Base-by-base conservation (phyloP, 2,888 invertebrate genomes). In the Chymomyza procnemis region DNA sequence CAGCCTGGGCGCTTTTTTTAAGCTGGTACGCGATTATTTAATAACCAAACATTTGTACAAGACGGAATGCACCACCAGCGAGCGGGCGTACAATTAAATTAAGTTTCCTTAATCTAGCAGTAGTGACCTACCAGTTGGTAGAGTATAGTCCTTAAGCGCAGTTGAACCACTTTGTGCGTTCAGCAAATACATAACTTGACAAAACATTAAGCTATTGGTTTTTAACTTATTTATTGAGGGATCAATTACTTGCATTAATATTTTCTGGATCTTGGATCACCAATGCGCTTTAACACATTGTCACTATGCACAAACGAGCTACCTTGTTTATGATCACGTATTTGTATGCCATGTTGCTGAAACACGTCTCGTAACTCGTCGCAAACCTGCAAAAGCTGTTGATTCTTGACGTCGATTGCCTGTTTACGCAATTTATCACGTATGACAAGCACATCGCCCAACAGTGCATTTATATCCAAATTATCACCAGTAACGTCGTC, bases 1-100 rank as follows among this genome's bases (percentile, higher is more conserved):
- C 73, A 98, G 98, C 91, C 97, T 98, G 91, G 96, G 96, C 87
- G 96, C 97, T 0, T 92, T 99, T 55, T 99, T 97, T 90, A 97
- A 97, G 91, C 92, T 98, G 77, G 93, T 95, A 34, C 93, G 98
- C 54, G 97, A 98, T 90, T 97, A 95, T 88, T 92, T 97, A 4
- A 94, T 98, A 34, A 94, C 97, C 62, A 95, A 95, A 93, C 95
- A 95, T 87, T 94, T 97, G 12, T 97, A 97, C 87, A 87, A 86
- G 26, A 79, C 91, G 0, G 91, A 91, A 73, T 78, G 80, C 55
- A 75, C 85, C 34, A 82, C 86, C 67, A 80, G 80, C 64, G 85
- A 85, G 62, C 87, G 82, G 66, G 22, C 46, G 63, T 60, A 73
- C 34, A 69, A 79, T 18, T 78, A 71, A 62, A 69, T 41, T 26